Percentiles rank a stretch among this genome's conserved stretches.
These are phyloP conservation scores for Muscicapa comitata DNA, from an alignment of 2,797 vertebrate species.

Conservation along the genomic window DNA sequence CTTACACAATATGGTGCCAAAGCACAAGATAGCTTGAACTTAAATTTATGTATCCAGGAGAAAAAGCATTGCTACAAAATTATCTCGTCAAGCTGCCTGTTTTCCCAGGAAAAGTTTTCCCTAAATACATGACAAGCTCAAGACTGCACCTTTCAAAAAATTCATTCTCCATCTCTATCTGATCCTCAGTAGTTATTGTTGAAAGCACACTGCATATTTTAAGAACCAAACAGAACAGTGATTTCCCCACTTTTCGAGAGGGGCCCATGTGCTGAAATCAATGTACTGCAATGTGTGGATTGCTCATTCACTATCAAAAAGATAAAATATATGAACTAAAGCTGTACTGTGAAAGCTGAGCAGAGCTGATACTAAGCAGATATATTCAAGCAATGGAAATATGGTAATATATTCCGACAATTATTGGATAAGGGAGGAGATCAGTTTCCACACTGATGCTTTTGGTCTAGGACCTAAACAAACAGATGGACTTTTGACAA, in stretches of 20 bases:
- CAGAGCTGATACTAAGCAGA: slow-evolving; percentile 58
- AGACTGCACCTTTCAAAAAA: slow-evolving; percentile 70
- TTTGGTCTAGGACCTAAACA: slow-evolving; percentile 62
- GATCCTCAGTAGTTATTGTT: slow-evolving; percentile 68
- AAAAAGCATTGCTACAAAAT: slow-evolving; percentile 55
- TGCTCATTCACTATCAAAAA: slow-evolving; percentile 64
- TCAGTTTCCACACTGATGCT: slow-evolving; percentile 53
- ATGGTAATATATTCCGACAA: slow-evolving; percentile 63
- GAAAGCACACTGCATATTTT: slow-evolving; percentile 69
- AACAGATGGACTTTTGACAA: slow-evolving; percentile 69
- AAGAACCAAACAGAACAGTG: slow-evolving; percentile 64
- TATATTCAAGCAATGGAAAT: slow-evolving; percentile 57
- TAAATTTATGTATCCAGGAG: slow-evolving; percentile 57
- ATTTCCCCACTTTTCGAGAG: slow-evolving; percentile 64
- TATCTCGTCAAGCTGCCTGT: slow-evolving; percentile 60
- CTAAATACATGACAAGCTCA: slow-evolving; percentile 69
- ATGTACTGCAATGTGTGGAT: slow-evolving; percentile 65
- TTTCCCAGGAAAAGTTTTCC: slow-evolving; percentile 66
- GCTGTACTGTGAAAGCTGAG: slow-evolving; percentile 64
- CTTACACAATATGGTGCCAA: slow-evolving; percentile 4
- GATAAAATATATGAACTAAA: slow-evolving; percentile 65
- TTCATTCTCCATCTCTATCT: slow-evolving; percentile 64
- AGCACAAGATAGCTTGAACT: slow-evolving; percentile 42
- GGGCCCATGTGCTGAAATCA: slow-evolving; percentile 64
- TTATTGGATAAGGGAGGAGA: slow-evolving; percentile 54